Conservation (phyloP, 1,140 invertebrate species). For the Aphaenogaster ashmeadi region DNA sequence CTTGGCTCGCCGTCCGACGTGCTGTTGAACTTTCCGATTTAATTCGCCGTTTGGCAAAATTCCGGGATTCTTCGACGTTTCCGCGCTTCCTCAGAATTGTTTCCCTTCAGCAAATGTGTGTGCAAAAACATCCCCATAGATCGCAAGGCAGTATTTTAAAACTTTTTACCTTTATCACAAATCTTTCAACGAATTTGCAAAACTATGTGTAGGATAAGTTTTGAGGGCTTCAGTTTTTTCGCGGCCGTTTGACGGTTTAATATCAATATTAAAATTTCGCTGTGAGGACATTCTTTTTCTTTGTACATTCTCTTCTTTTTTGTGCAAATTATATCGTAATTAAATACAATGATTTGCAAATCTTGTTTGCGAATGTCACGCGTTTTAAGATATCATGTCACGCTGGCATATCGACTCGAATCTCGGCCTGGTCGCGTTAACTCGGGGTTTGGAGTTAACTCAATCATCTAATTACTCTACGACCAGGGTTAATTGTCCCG, state of each 20-base stretch:
- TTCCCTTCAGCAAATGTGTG: background rate
- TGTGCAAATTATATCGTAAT: background rate
- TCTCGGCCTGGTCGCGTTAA: slow-evolving; percentile 79
- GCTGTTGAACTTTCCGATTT: slow-evolving; percentile 72
- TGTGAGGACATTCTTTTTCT: background rate
- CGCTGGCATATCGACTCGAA: slow-evolving; percentile 67
- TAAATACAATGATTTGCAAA: background rate
- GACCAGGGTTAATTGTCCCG: slow-evolving; percentile 84
- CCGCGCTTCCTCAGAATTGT: slow-evolving; percentile 10
- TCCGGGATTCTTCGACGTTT: slow-evolving; percentile 1
- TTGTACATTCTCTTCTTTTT: background rate
- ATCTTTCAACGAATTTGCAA: background rate
- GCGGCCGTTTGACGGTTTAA: background rate
- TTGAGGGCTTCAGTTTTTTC: background rate
- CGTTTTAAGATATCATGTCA: slow-evolving; percentile 47
- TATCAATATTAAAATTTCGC: background rate
- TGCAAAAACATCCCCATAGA: slow-evolving; percentile 20
- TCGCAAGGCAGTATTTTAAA: slow-evolving; percentile 13
- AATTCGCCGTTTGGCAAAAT: slow-evolving; percentile 45
- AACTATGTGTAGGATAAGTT: background rate
- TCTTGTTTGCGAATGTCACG: slow-evolving; percentile 37
- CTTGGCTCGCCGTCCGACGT: background rate
- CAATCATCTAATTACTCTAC: slow-evolving; percentile 84
- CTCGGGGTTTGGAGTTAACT: slow-evolving; percentile 83
- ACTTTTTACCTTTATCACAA: background rate